Conservation (phyloP, 1,140 invertebrate species). For the Lepidurus arcticus region DNA sequence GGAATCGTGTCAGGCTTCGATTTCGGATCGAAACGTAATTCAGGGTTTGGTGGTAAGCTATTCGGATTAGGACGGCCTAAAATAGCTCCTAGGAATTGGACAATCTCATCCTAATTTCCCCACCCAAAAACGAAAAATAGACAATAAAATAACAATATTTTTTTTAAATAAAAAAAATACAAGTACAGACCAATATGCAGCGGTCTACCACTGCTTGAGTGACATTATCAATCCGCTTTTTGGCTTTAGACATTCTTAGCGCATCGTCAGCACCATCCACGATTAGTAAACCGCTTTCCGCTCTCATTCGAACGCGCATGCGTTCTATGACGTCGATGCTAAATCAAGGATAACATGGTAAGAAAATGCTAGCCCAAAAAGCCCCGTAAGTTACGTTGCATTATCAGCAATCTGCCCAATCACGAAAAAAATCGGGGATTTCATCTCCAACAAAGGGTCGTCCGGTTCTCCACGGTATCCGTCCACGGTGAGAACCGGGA, state of each 20-base stretch:
- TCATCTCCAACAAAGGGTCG: conserved; percentile 66
- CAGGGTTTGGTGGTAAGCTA: not conserved
- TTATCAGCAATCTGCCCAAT: conserved; percentile 64
- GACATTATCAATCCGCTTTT: conserved; percentile 64
- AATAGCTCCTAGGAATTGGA: not conserved
- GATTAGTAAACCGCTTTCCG: conserved; percentile 48
- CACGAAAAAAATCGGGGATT: conserved; percentile 69
- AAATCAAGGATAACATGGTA: not conserved
- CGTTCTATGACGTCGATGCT: not conserved
- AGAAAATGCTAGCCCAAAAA: not conserved
- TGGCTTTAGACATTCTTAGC: conserved; percentile 62
- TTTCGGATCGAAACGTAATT: not conserved
- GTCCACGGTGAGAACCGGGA: conserved; percentile 63
- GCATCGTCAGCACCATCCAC: conserved; percentile 76
- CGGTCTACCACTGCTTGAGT: conserved; percentile 77
- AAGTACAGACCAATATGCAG: conserved; percentile 57
- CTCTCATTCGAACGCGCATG: not conserved
- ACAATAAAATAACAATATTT: not conserved
- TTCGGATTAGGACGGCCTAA: not conserved
- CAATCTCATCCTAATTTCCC: not conserved
- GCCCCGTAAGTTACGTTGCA: conserved; percentile 36
- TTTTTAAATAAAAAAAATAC: conserved; percentile 20
- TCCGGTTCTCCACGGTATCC: conserved; percentile 66
- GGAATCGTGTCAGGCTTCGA: not conserved
- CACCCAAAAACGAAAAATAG: not conserved